These are phyloP conservation scores for Dicerorhinus sumatrensis DNA, from an alignment of 2,113 vertebrate genomes.

Conservation along the genomic window DNA sequence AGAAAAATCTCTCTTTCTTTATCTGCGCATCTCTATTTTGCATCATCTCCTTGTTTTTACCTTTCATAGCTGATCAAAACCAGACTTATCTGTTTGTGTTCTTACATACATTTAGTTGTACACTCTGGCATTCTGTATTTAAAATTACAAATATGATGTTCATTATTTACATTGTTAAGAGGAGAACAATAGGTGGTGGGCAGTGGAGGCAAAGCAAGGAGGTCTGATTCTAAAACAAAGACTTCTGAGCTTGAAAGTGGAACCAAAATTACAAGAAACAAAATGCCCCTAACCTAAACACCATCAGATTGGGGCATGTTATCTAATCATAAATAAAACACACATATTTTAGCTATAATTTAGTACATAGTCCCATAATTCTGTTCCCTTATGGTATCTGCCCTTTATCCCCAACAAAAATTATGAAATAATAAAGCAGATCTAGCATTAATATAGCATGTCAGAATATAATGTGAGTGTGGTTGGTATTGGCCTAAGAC, in stretches of 20 bases:
- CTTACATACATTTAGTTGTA: background rate
- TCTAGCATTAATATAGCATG: background rate
- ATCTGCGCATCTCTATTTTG: background rate
- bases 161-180: background rate
- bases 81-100: background rate
- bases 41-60: background rate
- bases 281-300: background rate
- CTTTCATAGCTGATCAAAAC: background rate
- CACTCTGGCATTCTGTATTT: background rate
- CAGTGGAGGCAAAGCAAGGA: background rate
- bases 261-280: background rate
- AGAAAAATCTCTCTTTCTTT: background rate
- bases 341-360: background rate
- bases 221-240: background rate
- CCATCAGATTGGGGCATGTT: background rate
- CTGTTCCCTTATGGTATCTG: background rate
- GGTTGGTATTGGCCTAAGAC: background rate
- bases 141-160: background rate
- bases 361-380: rapidly evolving
- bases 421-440: background rate
- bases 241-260: background rate
- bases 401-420: background rate
- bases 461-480: background rate
- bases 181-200: background rate
- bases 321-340: background rate